Percentiles rank a stretch among this genome's conserved stretches.
Evolutionary conservation across 2,888 invertebrate genomes (phyloP).

Genomic region (Tromatobia lineatoria): DNA sequence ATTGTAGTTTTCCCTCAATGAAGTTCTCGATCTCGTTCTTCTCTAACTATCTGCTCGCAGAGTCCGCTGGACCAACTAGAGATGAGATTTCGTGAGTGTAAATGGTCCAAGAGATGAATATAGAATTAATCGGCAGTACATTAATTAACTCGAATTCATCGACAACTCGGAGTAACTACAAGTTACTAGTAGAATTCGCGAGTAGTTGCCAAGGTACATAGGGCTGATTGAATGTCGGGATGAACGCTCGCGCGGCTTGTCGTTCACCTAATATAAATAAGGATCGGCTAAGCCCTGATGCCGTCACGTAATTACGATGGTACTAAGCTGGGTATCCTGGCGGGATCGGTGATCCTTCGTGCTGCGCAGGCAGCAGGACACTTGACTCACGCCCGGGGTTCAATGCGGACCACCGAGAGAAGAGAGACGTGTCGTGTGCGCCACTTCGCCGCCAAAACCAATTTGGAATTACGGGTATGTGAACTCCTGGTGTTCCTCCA

Average conservation of each 20-base stretch:
- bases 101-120: background rate
- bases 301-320: constrained; percentile 81
- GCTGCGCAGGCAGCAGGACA: constrained; percentile 52
- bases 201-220: constrained; percentile 23
- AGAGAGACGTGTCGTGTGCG: constrained; percentile 36
- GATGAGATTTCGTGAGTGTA: background rate
- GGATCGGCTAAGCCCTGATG: constrained; percentile 79
- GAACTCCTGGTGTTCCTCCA: constrained; percentile 39
- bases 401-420: constrained; percentile 44
- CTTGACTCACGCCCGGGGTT: constrained; percentile 56
- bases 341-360: constrained; percentile 81
- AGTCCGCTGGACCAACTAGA: background rate
- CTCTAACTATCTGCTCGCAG: background rate
- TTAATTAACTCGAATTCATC: background rate
- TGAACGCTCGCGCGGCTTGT: constrained; percentile 48
- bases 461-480: constrained; percentile 82
- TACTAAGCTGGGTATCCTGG: constrained; percentile 82
- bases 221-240: constrained; percentile 63
- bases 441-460: constrained; percentile 76
- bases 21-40: background rate
- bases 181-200: constrained; percentile 8
- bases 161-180: background rate
- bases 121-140: background rate
- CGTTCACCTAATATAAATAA: constrained; percentile 78
- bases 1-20: background rate